Conservation (phyloP, 2,888 invertebrate species). For the Orchesella flavescens region DNA sequence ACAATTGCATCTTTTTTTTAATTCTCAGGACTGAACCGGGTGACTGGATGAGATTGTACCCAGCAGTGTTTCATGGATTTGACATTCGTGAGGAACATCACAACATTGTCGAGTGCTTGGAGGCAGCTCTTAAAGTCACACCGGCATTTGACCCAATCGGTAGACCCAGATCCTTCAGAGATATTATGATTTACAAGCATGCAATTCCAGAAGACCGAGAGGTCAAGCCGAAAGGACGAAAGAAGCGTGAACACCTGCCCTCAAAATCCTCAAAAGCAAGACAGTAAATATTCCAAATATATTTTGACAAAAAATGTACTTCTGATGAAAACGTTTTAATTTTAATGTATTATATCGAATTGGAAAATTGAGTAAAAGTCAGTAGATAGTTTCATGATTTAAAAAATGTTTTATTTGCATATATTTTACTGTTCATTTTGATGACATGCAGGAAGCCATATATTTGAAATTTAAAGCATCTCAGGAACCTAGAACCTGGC, state of each 20-base stretch:
- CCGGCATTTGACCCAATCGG: conserved; percentile 42
- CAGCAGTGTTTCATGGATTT: conserved; percentile 41
- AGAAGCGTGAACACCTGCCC: too few relatives aligned
- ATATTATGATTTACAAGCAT: background rate
- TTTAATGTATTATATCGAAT: too few relatives aligned
- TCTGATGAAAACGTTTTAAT: background rate
- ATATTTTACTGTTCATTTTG: too few relatives aligned
- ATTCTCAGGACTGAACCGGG: conserved; percentile 36
- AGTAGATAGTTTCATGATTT: too few relatives aligned
- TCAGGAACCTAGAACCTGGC: too few relatives aligned
- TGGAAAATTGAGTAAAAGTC: too few relatives aligned
- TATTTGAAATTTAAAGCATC: too few relatives aligned
- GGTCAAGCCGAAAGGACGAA: too few relatives aligned
- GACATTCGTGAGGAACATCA: conserved; percentile 40
- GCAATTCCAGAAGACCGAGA: background rate
- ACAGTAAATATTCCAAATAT: too few relatives aligned
- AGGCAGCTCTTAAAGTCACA: background rate
- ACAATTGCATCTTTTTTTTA: background rate
- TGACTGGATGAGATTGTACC: conserved; percentile 33
- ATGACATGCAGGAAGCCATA: too few relatives aligned
- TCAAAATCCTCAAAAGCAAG: too few relatives aligned
- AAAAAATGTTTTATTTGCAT: too few relatives aligned
- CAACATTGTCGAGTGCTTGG: conserved; percentile 30
- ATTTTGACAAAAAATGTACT: background rate
- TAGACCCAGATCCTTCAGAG: conserved; percentile 26